These are phyloP conservation scores for Xanthia icteritia DNA, from an alignment of 2,888 invertebrate genomes.

Conservation along the genomic window DNA sequence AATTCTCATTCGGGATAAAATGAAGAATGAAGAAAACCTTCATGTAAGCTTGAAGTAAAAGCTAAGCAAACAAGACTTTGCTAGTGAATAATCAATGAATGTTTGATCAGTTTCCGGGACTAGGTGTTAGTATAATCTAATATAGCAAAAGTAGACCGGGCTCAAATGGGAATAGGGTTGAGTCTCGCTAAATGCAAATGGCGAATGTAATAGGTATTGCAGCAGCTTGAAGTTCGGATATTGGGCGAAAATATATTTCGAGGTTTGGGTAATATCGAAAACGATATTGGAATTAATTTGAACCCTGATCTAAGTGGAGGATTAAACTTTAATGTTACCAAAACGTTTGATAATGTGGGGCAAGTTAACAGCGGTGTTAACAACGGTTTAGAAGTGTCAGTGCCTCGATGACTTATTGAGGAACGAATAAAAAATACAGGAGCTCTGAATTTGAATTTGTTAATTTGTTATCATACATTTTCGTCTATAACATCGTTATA, in stretches of 20 bases:
- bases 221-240: slow-evolving; percentile 36
- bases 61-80: slow-evolving; percentile 34
- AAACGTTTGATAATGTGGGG: slow-evolving; percentile 8
- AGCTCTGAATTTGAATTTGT: neutral
- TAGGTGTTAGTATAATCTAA: slow-evolving; percentile 58
- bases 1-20: slow-evolving; percentile 19
- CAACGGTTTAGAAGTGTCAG: neutral
- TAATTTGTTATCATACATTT: neutral
- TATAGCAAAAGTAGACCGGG: slow-evolving; percentile 58
- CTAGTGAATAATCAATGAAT: slow-evolving; percentile 60
- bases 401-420: neutral
- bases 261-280: slow-evolving; percentile 9
- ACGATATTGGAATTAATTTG: slow-evolving; percentile 27
- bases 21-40: neutral
- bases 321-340: slow-evolving; percentile 9
- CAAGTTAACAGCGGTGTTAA: neutral
- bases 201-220: slow-evolving; percentile 39
- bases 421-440: neutral
- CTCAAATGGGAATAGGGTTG: slow-evolving; percentile 57
- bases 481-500: neutral
- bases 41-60: slow-evolving; percentile 28
- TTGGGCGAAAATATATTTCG: slow-evolving; percentile 44
- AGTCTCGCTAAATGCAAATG: slow-evolving; percentile 38
- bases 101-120: slow-evolving; percentile 52
- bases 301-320: slow-evolving; percentile 7